Conservation (phyloP, 1,140 invertebrate genomes). For the Listronotus bonariensis region DNA sequence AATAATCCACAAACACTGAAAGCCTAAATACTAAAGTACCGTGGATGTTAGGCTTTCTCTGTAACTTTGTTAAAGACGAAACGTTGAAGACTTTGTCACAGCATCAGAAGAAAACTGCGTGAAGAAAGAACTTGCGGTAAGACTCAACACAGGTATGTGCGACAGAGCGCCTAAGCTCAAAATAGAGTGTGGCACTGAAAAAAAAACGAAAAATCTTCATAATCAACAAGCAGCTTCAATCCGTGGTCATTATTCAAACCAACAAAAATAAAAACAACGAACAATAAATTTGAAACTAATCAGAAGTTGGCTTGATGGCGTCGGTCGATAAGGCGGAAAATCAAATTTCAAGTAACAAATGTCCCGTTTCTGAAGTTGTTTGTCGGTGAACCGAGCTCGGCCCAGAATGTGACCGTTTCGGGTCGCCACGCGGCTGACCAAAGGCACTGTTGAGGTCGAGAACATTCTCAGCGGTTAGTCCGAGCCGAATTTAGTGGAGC, state of each 20-base stretch:
- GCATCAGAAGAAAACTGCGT: too few relatives aligned
- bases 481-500: constrained; percentile 44
- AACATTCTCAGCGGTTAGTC: constrained; percentile 40
- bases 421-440: constrained; percentile 27
- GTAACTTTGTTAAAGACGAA: too few relatives aligned
- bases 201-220: too few relatives aligned
- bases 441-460: constrained; percentile 14
- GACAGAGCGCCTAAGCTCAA: too few relatives aligned
- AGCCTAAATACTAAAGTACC: too few relatives aligned
- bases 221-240: too few relatives aligned
- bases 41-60: too few relatives aligned
- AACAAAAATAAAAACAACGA: constrained; percentile 1
- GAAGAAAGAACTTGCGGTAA: too few relatives aligned
- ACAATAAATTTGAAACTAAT: constrained; percentile 46
- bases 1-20: too few relatives aligned
- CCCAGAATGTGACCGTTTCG: constrained; percentile 44
- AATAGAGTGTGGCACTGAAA: too few relatives aligned
- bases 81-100: too few relatives aligned
- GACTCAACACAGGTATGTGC: too few relatives aligned
- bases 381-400: constrained; percentile 44
- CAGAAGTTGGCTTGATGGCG: constrained; percentile 43
- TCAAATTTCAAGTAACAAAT: constrained; percentile 55
- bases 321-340: constrained; percentile 49
- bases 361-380: constrained; percentile 52
- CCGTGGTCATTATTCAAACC: constrained; percentile 1